A percentile compares a stretch with the other conserved stretches of the same genome.
Evolutionary conservation across 2,113 vertebrate genomes (phyloP).

Genomic region (Eublepharis macularius): DNA sequence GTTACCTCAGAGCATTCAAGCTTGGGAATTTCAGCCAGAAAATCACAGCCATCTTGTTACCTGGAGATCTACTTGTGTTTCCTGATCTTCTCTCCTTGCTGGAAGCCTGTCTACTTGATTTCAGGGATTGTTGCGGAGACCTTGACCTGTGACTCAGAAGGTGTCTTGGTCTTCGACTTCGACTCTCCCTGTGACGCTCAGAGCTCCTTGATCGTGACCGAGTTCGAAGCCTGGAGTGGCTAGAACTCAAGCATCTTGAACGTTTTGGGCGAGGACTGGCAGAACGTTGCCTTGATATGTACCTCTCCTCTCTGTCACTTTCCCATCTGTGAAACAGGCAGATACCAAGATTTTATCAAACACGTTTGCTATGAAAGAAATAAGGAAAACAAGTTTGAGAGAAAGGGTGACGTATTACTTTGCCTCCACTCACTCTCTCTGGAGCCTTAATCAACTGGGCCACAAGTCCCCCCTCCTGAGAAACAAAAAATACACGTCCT

Average conservation of each 20-base stretch:
- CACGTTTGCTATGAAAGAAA: accelerated
- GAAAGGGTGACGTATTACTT: too few species aligned
- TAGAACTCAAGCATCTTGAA: too few species aligned
- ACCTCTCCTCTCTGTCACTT: constrained; percentile 68
- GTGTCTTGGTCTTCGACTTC: constrained; percentile 67
- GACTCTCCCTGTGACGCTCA: too few species aligned
- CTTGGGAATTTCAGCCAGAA: accelerated
- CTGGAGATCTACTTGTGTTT: constrained; percentile 71
- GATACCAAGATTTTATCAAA: accelerated
- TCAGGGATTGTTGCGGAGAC: constrained; percentile 59
- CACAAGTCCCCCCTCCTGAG: too few species aligned
- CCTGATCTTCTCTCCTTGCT: constrained; percentile 69
- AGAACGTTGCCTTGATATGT: constrained; percentile 70
- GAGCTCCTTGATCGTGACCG: too few species aligned
- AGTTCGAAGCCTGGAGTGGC: too few species aligned
- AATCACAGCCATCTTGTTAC: constrained; percentile 36
- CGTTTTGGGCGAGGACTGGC: too few species aligned
- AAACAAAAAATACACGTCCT: too few species aligned
- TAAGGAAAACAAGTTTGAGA: too few species aligned
- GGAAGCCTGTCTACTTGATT: constrained; percentile 58
- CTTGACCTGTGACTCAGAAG: constrained; percentile 68
- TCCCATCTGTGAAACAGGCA: constrained; percentile 56
- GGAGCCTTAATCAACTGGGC: too few species aligned
- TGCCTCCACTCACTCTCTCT: too few species aligned
- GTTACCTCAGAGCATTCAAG: too few species aligned